These are phyloP conservation scores for Pyrgus malvae DNA, from an alignment of 2,888 invertebrate genomes.

Conservation along the genomic window DNA sequence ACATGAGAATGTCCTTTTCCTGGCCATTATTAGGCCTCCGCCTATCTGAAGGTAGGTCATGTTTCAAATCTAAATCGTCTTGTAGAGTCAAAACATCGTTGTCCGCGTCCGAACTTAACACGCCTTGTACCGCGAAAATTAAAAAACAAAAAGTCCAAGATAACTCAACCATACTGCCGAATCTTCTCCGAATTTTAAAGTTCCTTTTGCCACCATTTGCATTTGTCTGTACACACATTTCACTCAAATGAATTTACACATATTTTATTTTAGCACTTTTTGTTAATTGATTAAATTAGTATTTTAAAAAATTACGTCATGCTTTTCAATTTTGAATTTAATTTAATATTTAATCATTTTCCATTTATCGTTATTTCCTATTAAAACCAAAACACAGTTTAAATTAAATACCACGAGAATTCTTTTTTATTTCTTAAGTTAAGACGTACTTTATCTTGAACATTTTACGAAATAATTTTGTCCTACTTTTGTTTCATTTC, in stretches of 20 bases:
- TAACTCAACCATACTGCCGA: conserved; percentile 20
- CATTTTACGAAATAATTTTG: neutral
- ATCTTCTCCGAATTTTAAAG: conserved; percentile 44
- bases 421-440: too few relatives aligned
- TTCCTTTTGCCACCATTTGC: conserved; percentile 47
- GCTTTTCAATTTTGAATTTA: too few relatives aligned
- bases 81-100: conserved; percentile 73
- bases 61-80: conserved; percentile 63
- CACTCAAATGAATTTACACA: conserved; percentile 45
- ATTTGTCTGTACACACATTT: conserved; percentile 49
- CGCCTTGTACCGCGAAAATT: conserved; percentile 44
- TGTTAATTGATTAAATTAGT: too few relatives aligned
- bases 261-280: conserved; percentile 23
- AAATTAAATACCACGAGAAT: too few relatives aligned
- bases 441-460: too few relatives aligned
- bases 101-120: conserved; percentile 56
- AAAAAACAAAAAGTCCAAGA: conserved; percentile 43
- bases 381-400: too few relatives aligned
- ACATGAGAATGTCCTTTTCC: conserved; percentile 87
- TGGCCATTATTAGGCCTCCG: conserved; percentile 83
- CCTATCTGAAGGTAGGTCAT: conserved; percentile 62
- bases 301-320: too few relatives aligned
- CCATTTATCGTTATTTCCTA: too few relatives aligned
- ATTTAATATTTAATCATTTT: too few relatives aligned
- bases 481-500: neutral